Conservation (phyloP, 2,113 vertebrate genomes). For the Ophthalmolycus amberensis region DNA sequence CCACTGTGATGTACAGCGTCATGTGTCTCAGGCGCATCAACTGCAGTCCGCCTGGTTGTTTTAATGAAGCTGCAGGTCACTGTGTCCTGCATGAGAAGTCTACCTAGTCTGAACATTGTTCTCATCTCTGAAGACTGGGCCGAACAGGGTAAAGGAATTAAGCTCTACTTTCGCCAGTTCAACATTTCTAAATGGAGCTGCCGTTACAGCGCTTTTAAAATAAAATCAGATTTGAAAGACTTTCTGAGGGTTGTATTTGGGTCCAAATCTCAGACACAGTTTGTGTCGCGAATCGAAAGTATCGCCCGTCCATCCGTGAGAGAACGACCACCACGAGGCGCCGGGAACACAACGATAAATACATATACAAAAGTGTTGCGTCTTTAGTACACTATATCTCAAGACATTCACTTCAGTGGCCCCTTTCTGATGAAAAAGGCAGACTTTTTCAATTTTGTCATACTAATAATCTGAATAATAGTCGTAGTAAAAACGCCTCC, state of each 20-base stretch:
- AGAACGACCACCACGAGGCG: slow-evolving; percentile 52
- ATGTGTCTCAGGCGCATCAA: slow-evolving; percentile 37
- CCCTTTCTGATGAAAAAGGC: slow-evolving; percentile 70
- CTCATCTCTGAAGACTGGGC: slow-evolving; percentile 65
- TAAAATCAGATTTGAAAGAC: slow-evolving; percentile 13
- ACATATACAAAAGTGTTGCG: slow-evolving; percentile 71
- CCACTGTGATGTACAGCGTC: slow-evolving; percentile 27
- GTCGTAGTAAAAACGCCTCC: slow-evolving; percentile 54
- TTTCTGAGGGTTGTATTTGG: slow-evolving; percentile 2
- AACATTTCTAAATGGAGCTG: slow-evolving; percentile 19
- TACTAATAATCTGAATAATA: slow-evolving; percentile 57
- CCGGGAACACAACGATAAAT: slow-evolving; percentile 68
- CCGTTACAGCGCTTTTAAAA: slow-evolving; percentile 6
- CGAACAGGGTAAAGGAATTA: slow-evolving; percentile 19
- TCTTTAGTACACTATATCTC: slow-evolving; percentile 73
- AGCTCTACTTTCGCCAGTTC: neutral
- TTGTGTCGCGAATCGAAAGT: slow-evolving; percentile 19
- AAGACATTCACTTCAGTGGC: slow-evolving; percentile 75
- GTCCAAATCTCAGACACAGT: neutral
- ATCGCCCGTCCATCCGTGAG: slow-evolving; percentile 19
- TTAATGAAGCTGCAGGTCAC: slow-evolving; percentile 29
- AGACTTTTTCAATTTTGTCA: slow-evolving; percentile 54
- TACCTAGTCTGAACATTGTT: slow-evolving; percentile 11
- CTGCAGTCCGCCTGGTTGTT: slow-evolving; percentile 25
- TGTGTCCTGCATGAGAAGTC: neutral